Base-by-base conservation (phyloP, 2,888 invertebrate species). In the Autographa pulchrina region DNA sequence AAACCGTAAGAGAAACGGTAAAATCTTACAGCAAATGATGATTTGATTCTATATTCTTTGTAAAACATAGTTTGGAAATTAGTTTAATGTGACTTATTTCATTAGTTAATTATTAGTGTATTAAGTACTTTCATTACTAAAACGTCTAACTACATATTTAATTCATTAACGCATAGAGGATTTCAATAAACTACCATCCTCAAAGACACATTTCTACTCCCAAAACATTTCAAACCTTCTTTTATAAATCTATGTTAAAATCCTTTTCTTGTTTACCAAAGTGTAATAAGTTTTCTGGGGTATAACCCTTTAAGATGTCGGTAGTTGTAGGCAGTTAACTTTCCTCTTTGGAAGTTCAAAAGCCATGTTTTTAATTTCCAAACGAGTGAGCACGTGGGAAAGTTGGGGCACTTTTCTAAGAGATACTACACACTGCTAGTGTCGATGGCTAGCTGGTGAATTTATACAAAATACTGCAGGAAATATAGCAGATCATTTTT, bases 341-440 rank as follows among this genome's bases (percentile, higher is more conserved):
- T 93, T 89, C 84, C 92, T 90, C 90, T 92, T 91, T 88, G 87
- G 87, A 92, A 91, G 88, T 92, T 90, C 85, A 87, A 88, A 91
- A 91, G 91, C 87, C 89, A 87, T 92, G 93, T 92, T 93, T 93
- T 93, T 93, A 92, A 93, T 93, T 93, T 93, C 92, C 92, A 88
- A 91, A 90, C 88, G 91, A 91, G 88, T 89, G 91, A 90, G 77
- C 92, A 90, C 91, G 91, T 89, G 89, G 84, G 70, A 70, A 85
- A 85, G 85, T 88, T 87, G 80, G 75, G 83, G 83, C 83, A 83
- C 86, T 90, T 89, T 89, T 87, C 81, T 84, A 86, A 88, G 86
- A 81, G 75, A 70, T 74, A 65, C 56, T 82, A 87, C 88, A 86
- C 75, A 92, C 84, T 43, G 88, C 4, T 41, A 3, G 1, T 31